Conservation (phyloP, 2,888 invertebrate genomes). For the Erebia ligea region DNA sequence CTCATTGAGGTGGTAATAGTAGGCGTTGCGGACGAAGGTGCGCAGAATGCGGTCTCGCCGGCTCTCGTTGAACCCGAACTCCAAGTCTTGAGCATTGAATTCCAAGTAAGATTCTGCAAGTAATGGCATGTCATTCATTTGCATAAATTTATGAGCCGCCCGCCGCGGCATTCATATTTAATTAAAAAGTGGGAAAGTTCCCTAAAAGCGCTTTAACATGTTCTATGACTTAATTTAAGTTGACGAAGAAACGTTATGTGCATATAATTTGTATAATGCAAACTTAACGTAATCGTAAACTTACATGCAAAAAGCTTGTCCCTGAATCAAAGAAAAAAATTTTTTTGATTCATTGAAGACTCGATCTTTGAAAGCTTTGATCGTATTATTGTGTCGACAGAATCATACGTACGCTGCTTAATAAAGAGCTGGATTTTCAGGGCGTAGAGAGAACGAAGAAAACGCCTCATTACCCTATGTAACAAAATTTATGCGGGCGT, state of each 20-base stretch:
- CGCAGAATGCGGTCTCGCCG: constrained; percentile 93
- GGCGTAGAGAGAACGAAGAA: background rate
- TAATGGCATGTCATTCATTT: constrained; percentile 63
- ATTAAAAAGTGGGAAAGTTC: constrained; percentile 44
- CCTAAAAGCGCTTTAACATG: constrained; percentile 25
- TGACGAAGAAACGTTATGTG: constrained; percentile 4
- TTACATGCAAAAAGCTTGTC: too few relatives aligned
- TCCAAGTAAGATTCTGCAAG: constrained; percentile 91
- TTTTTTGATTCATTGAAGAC: background rate
- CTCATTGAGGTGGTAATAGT: constrained; percentile 97
- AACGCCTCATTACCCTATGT: background rate
- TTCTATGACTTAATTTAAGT: constrained; percentile 8
- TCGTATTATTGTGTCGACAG: background rate
- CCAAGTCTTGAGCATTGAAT: constrained; percentile 91
- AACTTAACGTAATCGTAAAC: too few relatives aligned
- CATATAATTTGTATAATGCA: background rate
- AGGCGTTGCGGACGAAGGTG: constrained; percentile 97
- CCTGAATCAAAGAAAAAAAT: background rate
- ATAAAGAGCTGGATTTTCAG: background rate
- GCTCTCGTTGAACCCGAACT: constrained; percentile 96
- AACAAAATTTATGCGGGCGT: background rate
- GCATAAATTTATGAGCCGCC: constrained; percentile 58
- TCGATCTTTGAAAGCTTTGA: background rate
- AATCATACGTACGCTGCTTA: background rate
- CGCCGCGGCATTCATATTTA: constrained; percentile 48